Percentiles rank a stretch among this genome's conserved stretches.
These are phyloP conservation scores for Brachionus sp. DNA, from an alignment of 1,140 invertebrate genomes.

Conservation along the genomic window DNA sequence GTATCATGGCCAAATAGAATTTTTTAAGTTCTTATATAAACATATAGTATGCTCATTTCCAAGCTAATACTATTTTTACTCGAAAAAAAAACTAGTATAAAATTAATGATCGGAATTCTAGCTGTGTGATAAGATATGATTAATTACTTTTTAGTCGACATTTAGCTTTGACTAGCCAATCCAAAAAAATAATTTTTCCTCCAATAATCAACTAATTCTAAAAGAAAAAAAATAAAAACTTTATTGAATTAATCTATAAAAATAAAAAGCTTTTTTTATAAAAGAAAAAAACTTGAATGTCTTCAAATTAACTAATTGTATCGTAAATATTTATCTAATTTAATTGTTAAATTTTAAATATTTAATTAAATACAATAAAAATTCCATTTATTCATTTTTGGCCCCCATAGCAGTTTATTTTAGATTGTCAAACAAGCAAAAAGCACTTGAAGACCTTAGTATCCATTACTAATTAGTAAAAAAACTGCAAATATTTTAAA, in stretches of 20 bases:
- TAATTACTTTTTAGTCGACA: neutral
- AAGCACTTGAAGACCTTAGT: neutral
- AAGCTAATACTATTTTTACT: neutral
- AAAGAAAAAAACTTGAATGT: neutral
- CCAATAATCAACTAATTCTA: neutral
- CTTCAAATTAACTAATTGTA: neutral
- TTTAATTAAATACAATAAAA: neutral
- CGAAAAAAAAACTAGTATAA: neutral
- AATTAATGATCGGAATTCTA: neutral
- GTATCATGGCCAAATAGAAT: conserved; percentile 11
- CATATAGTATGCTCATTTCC: neutral
- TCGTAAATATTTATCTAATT: no score
- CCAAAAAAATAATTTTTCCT: neutral
- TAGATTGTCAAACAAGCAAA: neutral
- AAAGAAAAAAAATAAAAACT: neutral
- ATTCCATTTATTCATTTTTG: neutral
- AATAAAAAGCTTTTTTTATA: neutral
- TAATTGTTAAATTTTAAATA: neutral
- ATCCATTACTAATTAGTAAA: neutral
- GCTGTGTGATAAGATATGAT: conserved; percentile 22
- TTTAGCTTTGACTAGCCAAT: neutral
- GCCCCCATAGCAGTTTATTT: neutral
- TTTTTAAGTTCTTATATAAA: neutral
- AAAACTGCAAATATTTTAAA: neutral
- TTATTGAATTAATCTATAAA: neutral